Conservation (phyloP, 2,113 vertebrate species). For the Oophaga pumilio region DNA sequence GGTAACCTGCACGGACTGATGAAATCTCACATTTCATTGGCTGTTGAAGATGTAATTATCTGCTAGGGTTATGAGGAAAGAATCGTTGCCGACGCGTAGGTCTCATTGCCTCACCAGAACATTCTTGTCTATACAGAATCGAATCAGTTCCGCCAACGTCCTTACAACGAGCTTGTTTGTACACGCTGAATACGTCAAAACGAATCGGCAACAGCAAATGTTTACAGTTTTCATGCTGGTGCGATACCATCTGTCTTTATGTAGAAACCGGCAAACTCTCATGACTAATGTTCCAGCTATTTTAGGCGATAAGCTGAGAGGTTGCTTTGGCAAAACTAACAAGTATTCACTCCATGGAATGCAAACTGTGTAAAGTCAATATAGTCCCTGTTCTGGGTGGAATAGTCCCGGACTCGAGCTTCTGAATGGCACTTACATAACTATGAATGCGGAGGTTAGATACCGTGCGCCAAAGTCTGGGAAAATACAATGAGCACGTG, state of each 20-base stretch:
- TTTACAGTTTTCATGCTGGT: constrained; percentile 37
- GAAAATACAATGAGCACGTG: not conserved
- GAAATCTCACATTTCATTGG: not conserved
- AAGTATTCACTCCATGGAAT: constrained; percentile 37
- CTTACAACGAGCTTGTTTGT: constrained; percentile 17
- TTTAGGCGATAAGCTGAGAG: constrained; percentile 44
- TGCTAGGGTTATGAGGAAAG: not conserved
- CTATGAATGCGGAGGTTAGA: not conserved
- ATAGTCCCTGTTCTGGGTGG: not conserved
- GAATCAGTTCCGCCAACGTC: constrained; percentile 10
- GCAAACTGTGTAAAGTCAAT: constrained; percentile 38
- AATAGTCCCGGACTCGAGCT: not conserved
- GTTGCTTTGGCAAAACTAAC: constrained; percentile 40
- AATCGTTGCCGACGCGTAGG: not conserved
- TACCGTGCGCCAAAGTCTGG: not conserved
- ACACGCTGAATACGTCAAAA: constrained; percentile 26
- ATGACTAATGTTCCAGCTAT: constrained; percentile 49
- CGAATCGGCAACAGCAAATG: not conserved
- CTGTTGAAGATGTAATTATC: not conserved
- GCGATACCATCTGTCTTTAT: constrained; percentile 36
- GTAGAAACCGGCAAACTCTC: constrained; percentile 19
- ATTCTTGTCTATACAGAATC: not conserved
- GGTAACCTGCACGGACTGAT: not conserved
- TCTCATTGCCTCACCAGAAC: not conserved
- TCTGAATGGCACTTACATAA: constrained; percentile 12